Conservation (phyloP, 2,113 vertebrate species). For the Nycticebus coucang region DNA sequence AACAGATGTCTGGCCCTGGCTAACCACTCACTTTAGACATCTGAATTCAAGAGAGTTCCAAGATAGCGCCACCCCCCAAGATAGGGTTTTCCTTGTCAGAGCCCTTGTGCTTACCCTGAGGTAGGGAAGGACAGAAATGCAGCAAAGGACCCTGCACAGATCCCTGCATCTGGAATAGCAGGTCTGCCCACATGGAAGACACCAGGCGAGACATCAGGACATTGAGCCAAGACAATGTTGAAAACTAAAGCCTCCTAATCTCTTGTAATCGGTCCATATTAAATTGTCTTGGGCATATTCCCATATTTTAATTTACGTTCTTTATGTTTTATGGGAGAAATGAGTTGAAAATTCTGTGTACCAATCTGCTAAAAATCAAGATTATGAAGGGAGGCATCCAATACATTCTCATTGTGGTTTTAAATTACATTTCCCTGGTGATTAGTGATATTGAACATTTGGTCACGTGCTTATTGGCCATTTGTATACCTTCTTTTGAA, state of each 20-base stretch:
- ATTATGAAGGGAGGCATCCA: background rate
- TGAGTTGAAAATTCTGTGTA: background rate
- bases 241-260: background rate
- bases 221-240: fast-evolving
- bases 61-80: fast-evolving
- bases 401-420: background rate
- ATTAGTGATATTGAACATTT: background rate
- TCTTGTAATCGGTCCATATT: background rate
- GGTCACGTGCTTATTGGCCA: background rate
- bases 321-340: background rate
- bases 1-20: background rate
- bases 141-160: background rate
- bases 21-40: fast-evolving
- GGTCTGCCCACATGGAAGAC: fast-evolving
- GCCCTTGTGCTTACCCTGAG: background rate
- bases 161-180: background rate
- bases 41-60: no score
- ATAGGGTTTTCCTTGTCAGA: background rate
- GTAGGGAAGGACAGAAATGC: fast-evolving
- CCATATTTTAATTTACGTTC: background rate
- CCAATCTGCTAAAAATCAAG: background rate
- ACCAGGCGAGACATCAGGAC: no score
- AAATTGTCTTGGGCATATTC: fast-evolving
- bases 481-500: background rate
- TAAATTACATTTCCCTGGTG: no score